Evolutionary conservation across 1,140 invertebrate genomes (phyloP).

Genomic region (Drosophila yakuba): DNA sequence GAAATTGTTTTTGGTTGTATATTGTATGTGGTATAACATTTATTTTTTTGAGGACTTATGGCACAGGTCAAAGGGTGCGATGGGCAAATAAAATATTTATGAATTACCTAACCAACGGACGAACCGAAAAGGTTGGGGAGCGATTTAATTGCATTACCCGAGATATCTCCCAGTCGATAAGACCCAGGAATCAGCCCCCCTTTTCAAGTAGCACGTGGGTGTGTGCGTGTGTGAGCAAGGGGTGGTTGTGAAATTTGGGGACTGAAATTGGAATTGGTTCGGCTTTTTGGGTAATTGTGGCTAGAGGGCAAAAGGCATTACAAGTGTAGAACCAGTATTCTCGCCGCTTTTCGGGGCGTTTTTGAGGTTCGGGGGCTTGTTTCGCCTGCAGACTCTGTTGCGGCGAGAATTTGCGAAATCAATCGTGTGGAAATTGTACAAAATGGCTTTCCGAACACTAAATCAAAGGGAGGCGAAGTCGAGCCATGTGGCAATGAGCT

Average conservation of each 20-base stretch:
- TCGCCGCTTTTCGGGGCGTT: constrained; percentile 6
- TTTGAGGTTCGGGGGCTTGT: neutral
- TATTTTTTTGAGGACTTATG: constrained; percentile 31
- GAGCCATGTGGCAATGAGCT: constrained; percentile 30
- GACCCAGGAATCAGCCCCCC: constrained; percentile 38
- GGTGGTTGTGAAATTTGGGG: constrained; percentile 28
- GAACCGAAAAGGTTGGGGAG: constrained; percentile 55
- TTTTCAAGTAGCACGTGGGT: constrained; percentile 18
- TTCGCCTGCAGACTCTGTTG: constrained; percentile 51
- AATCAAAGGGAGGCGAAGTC: constrained; percentile 46
- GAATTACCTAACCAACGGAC: constrained; percentile 61
- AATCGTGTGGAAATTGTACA: constrained; percentile 82
- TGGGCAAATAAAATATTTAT: constrained; percentile 82
- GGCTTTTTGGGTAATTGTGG: constrained; percentile 82
- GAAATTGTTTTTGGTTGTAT: no score
- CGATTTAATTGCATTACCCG: constrained; percentile 75
- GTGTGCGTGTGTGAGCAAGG: constrained; percentile 25
- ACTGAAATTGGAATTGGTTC: constrained; percentile 62
- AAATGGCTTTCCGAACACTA: constrained; percentile 77
- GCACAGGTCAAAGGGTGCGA: constrained; percentile 57
- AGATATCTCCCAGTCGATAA: constrained; percentile 65
- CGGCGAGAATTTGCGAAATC: constrained; percentile 81
- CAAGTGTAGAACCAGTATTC: constrained; percentile 61
- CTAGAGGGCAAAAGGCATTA: constrained; percentile 73
- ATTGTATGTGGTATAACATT: neutral